Base-by-base conservation (phyloP, 2,113 vertebrate species). In the Scomber scombrus region DNA sequence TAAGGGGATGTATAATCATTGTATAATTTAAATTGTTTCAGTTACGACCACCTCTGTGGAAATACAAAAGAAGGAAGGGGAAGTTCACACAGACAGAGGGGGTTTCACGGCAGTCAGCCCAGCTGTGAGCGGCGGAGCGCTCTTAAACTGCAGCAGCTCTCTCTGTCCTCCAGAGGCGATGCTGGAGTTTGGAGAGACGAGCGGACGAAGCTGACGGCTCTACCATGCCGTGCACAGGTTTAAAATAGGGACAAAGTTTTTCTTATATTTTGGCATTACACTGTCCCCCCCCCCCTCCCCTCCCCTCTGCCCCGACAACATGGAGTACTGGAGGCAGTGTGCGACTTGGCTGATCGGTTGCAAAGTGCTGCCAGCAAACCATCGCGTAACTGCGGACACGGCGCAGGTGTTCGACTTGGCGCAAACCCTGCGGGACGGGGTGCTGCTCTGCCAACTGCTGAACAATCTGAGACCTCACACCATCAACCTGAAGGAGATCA, bases 361-460 rank as follows among this genome's bases (percentile, higher is more conserved):
- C 91, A 96, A 95, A 80, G 97, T 98, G 90, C 94, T 98, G 89
- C 97, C 97, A 12, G 85, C 89, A 79, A 96, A 96, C 93, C 97
- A 98, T 79, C 95, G 97, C 67, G 96, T 98, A 13, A 97, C 96
- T 54, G 96, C 96, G 95, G 96, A 96, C 80, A 91, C 93, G 57
- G 96, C 97, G 49, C 96, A 98, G 94, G 97, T 97, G 86, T 97
- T 97, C 81, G 97, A 98, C 93, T 84, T 98, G 93, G 97, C 97
- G 11, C 97, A 98, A 91, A 97, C 96, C 4, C 95, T 98, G 80
- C 96, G 97, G 88, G 97, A 98, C 93, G 97, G 97, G 67, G 97
- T 98, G 60, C 91, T 98, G 66, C 95, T 98, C 9, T 97, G 97
- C 88, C 97, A 98, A 92, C 95, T 97, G 50, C 96, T 98, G 61